Conservation (phyloP, 2,888 invertebrate genomes). For the Eumacrocentrus americanus region DNA sequence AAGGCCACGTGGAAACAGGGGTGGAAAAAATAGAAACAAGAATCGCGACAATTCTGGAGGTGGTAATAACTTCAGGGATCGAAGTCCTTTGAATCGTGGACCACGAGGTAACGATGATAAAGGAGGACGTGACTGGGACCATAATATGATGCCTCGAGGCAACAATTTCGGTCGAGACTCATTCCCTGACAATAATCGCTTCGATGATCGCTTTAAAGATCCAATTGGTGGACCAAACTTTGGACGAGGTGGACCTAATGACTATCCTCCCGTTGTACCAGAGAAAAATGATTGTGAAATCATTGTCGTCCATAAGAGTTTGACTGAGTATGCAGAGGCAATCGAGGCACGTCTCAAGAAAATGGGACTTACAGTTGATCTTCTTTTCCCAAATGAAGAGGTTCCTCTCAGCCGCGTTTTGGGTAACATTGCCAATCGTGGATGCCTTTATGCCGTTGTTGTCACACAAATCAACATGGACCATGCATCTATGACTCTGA, state of each 20-base stretch:
- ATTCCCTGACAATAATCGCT: conserved; percentile 51
- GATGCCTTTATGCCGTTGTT: conserved; percentile 87
- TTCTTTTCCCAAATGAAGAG: conserved; percentile 91
- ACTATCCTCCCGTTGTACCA: conserved; percentile 42
- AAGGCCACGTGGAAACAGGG: conserved; percentile 37
- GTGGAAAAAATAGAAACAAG: conserved; percentile 54
- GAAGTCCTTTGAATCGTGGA: conserved; percentile 53
- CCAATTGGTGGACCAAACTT: conserved; percentile 26
- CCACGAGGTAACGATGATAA: conserved; percentile 41
- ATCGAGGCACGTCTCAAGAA: conserved; percentile 82
- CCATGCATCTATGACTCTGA: conserved; percentile 84
- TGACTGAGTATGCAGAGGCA: conserved; percentile 87
- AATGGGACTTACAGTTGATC: conserved; percentile 80
- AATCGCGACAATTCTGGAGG: conserved; percentile 41
- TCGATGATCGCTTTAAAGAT: conserved; percentile 49
- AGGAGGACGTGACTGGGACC: conserved; percentile 47
- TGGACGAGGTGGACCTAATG: conserved; percentile 39
- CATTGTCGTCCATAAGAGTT: conserved; percentile 80
- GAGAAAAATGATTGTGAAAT: conserved; percentile 90
- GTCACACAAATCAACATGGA: conserved; percentile 86
- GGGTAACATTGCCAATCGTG: conserved; percentile 87
- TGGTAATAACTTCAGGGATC: conserved; percentile 53
- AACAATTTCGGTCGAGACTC: conserved; percentile 40
- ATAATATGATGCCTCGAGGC: conserved; percentile 37
- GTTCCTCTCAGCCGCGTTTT: conserved; percentile 79